Evolutionary conservation across 2,888 invertebrate genomes (phyloP).

Genomic region (Muschampia plurimacula): DNA sequence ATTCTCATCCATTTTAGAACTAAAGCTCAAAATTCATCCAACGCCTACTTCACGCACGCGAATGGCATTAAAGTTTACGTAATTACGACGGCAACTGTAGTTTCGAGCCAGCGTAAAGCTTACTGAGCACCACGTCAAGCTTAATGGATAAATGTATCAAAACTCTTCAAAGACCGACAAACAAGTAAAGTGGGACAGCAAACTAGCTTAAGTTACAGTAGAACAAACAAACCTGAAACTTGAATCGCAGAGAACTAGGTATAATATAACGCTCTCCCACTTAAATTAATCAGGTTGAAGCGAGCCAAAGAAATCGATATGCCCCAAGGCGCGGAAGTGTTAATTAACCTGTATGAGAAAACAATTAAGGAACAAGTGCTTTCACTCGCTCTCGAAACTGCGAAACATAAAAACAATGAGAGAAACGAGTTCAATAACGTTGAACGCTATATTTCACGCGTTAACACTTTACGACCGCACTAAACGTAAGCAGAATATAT

Average conservation of each 20-base stretch:
- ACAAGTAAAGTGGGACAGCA: neutral
- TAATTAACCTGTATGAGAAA: slow-evolving; percentile 38
- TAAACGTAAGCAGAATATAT: slow-evolving; percentile 41
- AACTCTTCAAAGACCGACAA: neutral
- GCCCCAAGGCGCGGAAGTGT: slow-evolving; percentile 23
- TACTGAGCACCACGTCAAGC: neutral
- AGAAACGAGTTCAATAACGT: slow-evolving; percentile 34
- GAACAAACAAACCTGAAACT: neutral
- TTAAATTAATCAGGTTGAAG: slow-evolving; percentile 16
- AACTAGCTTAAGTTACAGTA: neutral
- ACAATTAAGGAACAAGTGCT: slow-evolving; percentile 41
- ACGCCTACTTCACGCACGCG: neutral
- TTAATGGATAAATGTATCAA: neutral
- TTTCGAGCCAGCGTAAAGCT: neutral
- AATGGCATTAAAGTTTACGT: slow-evolving; percentile 1
- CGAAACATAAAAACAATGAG: slow-evolving; percentile 51
- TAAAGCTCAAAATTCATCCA: neutral
- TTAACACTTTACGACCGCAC: slow-evolving; percentile 43
- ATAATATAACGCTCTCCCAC: neutral
- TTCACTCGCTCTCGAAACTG: slow-evolving; percentile 43
- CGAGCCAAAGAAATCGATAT: slow-evolving; percentile 23
- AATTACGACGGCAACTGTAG: neutral
- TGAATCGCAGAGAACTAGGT: neutral
- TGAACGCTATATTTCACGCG: slow-evolving; percentile 43
- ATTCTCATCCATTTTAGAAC: neutral